Conservation (phyloP, 2,113 vertebrate species). For the Myrmecobius fasciatus region DNA sequence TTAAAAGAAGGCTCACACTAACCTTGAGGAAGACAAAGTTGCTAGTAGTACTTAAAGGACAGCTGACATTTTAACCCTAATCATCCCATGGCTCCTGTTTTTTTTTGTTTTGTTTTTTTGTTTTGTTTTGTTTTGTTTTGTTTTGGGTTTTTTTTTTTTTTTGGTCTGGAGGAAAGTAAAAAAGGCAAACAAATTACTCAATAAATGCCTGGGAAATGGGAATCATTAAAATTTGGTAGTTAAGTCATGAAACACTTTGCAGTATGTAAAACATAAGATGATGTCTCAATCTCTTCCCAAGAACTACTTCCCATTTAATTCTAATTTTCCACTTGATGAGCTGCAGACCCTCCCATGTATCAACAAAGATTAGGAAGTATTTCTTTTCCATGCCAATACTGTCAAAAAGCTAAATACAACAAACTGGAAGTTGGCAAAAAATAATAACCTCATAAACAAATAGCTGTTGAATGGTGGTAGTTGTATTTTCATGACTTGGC, state of each 20-base stretch:
- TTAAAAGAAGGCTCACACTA: neutral
- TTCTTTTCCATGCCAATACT: constrained; percentile 44
- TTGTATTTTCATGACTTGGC: constrained; percentile 36
- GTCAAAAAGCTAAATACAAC: constrained; percentile 47
- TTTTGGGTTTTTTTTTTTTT: too few relatives aligned
- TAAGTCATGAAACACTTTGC: constrained; percentile 60
- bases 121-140: too few relatives aligned
- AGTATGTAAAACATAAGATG: constrained; percentile 64
- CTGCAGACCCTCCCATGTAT: constrained; percentile 60
- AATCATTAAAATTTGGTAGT: constrained; percentile 60
- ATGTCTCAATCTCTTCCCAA: constrained; percentile 68
- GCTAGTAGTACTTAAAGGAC: neutral
- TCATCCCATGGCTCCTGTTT: neutral
- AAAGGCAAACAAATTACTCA: constrained; percentile 60
- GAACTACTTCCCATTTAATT: constrained; percentile 70
- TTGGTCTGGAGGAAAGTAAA: constrained; percentile 49
- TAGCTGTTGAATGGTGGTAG: constrained; percentile 29
- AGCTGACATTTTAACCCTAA: neutral
- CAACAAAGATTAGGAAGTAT: constrained; percentile 66
- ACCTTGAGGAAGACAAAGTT: neutral
- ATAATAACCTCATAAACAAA: constrained; percentile 41
- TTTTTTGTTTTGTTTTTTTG: too few relatives aligned
- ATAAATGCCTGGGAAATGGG: constrained; percentile 62
- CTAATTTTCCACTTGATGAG: constrained; percentile 73
- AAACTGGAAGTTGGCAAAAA: constrained; percentile 24